These are phyloP conservation scores for Spinus olivaceus DNA, from an alignment of 2,797 vertebrate genomes.

Conservation along the genomic window DNA sequence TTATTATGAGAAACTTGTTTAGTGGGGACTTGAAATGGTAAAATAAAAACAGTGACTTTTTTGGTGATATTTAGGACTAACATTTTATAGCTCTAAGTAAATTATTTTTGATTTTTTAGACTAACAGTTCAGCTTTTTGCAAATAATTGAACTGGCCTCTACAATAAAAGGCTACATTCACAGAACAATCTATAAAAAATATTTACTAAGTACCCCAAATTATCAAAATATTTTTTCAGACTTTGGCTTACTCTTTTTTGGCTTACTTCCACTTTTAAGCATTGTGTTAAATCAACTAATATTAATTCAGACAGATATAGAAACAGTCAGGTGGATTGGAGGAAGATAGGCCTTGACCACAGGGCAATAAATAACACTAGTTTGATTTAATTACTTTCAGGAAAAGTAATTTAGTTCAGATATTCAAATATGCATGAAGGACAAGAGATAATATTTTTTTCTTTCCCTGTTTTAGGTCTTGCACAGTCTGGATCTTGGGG, in stretches of 20 bases:
- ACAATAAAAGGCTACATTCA: background rate
- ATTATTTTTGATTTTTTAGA: background rate
- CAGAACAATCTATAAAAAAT: background rate
- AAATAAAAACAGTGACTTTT: background rate
- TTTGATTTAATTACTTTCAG: background rate
- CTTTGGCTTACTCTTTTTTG: background rate
- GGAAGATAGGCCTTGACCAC: background rate
- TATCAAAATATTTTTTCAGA: background rate
- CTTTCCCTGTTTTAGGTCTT: constrained; percentile 68
- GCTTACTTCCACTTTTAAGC: background rate
- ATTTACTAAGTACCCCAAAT: background rate
- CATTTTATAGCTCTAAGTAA: background rate
- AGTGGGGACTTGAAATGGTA: background rate
- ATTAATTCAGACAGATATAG: background rate
- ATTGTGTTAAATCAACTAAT: background rate
- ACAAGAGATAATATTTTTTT: background rate
- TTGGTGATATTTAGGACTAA: background rate
- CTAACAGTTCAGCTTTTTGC: background rate
- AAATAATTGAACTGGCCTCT: background rate
- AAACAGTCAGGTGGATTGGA: background rate
- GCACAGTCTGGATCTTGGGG: constrained; percentile 79
- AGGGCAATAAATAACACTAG: background rate
- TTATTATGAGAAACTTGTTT: background rate
- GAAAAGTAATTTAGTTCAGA: background rate
- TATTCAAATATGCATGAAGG: background rate